Conservation (phyloP, 2,888 invertebrate genomes). For the Parnassius glacialis region DNA sequence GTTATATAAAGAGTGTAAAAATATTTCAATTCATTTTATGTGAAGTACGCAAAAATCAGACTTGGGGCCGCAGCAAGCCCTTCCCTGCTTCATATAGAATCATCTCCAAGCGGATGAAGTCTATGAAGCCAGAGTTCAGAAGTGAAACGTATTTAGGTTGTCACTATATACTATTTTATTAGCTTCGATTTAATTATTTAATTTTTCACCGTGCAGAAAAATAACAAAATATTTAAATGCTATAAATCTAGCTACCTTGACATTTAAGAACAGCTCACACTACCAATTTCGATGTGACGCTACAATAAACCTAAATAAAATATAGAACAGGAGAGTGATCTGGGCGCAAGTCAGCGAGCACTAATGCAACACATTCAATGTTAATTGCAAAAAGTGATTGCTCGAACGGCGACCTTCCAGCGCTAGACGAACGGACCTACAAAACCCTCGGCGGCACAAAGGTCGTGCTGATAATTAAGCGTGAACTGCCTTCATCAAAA, state of each 20-base stretch:
- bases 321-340: constrained; percentile 10
- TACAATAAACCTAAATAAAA: not conserved
- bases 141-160: too few species aligned
- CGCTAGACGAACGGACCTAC: constrained; percentile 18
- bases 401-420: constrained; percentile 15
- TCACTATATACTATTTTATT: too few species aligned
- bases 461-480: constrained; percentile 11
- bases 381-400: constrained; percentile 24
- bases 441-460: constrained; percentile 22
- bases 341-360: not conserved
- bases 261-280: constrained; percentile 7
- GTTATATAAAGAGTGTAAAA: too few species aligned
- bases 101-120: too few species aligned
- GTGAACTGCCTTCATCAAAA: constrained; percentile 7
- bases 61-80: too few species aligned
- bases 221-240: too few species aligned
- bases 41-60: too few species aligned
- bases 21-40: too few species aligned
- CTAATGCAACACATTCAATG: constrained; percentile 8
- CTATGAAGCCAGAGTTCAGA: too few species aligned
- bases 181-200: too few species aligned
- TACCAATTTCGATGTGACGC: constrained; percentile 5
- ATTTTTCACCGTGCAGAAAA: too few species aligned
- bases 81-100: too few species aligned
- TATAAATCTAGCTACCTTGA: constrained; percentile 3